phyloP scores from a whole-genome alignment of 2,888 invertebrate genomes.

The Operophtera brumata region DNA sequence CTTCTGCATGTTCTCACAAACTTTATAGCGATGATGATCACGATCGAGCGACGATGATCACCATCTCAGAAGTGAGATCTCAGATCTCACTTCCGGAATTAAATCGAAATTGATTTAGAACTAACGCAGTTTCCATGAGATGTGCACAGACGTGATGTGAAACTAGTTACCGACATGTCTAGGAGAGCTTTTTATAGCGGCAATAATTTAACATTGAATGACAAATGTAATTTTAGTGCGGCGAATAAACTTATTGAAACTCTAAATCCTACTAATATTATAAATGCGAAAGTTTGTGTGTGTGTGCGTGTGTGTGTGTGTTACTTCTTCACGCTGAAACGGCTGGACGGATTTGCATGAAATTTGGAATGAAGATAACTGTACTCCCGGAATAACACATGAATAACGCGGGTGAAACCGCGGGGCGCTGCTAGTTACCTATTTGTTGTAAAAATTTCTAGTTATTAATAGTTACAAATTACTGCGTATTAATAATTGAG shows the following conservation, averaged over 20 bases:
- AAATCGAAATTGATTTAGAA: constrained; percentile 45
- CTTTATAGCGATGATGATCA: constrained; percentile 15
- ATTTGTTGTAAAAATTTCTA: too few species aligned
- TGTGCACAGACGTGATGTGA: constrained; percentile 6
- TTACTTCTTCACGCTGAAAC: too few species aligned
- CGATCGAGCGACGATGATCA: constrained; percentile 14
- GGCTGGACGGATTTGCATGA: too few species aligned
- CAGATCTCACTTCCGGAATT: constrained; percentile 42
- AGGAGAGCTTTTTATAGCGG: background rate
- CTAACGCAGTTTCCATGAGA: constrained; percentile 21
- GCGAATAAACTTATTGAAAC: too few species aligned
- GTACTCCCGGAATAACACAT: too few species aligned
- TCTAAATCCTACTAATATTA: background rate
- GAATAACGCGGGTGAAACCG: too few species aligned
- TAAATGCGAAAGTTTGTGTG: too few species aligned
- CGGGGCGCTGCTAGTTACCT: too few species aligned
- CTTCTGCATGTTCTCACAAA: constrained; percentile 22
- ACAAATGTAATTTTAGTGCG: background rate
- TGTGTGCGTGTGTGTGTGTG: too few species aligned
- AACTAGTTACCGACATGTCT: background rate
- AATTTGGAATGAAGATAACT: too few species aligned
- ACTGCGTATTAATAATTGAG: too few species aligned
- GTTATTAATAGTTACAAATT: too few species aligned
- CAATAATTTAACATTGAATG: background rate
- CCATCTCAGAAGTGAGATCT: constrained; percentile 7